Conservation (phyloP, 1,140 invertebrate species). For the Eubasilissa regina region DNA sequence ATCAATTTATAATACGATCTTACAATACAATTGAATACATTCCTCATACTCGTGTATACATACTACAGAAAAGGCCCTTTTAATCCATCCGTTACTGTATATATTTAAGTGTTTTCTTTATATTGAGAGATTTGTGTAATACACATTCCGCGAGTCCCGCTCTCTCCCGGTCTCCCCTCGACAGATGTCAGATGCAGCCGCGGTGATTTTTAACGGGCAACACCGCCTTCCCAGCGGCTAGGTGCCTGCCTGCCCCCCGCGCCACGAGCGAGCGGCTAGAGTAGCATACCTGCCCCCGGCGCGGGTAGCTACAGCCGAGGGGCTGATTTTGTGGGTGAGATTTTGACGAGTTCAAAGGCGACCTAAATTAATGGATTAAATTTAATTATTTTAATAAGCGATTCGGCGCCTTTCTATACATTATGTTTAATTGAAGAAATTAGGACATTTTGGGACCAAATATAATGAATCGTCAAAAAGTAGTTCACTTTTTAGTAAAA, state of each 20-base stretch:
- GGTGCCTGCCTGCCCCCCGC: neutral
- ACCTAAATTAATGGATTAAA: neutral
- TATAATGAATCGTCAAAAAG: no score
- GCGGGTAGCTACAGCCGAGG: neutral
- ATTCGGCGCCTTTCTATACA: no score
- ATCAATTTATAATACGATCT: no score
- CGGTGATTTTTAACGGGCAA: conserved; percentile 34
- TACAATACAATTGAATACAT: no score
- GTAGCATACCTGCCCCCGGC: conserved; percentile 3
- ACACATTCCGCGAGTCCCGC: conserved; percentile 7
- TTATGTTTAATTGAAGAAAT: no score
- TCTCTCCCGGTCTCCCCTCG: conserved; percentile 6
- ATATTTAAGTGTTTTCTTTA: conserved; percentile 11
- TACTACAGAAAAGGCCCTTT: neutral
- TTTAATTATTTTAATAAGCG: no score
- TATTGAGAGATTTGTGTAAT: neutral
- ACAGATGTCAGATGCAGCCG: conserved; percentile 37
- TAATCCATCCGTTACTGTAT: neutral
- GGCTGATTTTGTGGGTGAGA: neutral
- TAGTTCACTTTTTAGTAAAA: no score
- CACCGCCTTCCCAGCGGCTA: conserved; percentile 21
- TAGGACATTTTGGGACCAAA: no score
- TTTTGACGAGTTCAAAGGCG: conserved; percentile 2
- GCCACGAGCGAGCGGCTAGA: neutral
- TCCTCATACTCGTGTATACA: no score